Conservation (phyloP, 2,888 invertebrate genomes). For the Augochlorella aurata region DNA sequence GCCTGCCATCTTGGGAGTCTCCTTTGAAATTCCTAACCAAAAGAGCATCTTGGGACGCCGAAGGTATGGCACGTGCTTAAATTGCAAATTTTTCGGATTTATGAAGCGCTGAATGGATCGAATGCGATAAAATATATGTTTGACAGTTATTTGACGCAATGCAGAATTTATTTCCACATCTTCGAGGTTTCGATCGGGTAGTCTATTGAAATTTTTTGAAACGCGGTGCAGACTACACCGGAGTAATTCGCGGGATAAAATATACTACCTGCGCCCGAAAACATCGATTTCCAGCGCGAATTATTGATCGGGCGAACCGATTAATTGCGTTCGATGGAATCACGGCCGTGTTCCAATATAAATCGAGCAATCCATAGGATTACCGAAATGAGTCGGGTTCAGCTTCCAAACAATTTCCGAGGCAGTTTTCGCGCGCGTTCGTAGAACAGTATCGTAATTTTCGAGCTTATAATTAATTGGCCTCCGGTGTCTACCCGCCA, state of each 20-base stretch:
- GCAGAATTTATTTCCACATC: too few relatives aligned
- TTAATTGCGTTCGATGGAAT: slow-evolving; percentile 11
- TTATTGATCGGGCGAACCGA: neutral
- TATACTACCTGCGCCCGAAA: neutral
- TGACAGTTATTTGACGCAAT: too few relatives aligned
- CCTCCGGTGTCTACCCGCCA: slow-evolving; percentile 20
- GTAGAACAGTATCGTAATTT: slow-evolving; percentile 20
- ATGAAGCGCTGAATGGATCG: too few relatives aligned
- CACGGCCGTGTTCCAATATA: neutral
- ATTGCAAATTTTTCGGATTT: too few relatives aligned
- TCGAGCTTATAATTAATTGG: slow-evolving; percentile 55
- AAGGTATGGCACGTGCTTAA: too few relatives aligned
- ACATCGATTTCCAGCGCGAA: neutral
- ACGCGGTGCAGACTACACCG: neutral
- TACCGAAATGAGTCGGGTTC: slow-evolving; percentile 1
- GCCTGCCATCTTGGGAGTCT: too few relatives aligned
- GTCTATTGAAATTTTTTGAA: neutral
- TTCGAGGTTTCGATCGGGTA: too few relatives aligned
- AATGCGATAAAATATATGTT: too few relatives aligned
- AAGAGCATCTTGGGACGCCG: too few relatives aligned
- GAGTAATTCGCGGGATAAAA: neutral
- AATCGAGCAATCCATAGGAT: slow-evolving; percentile 12
- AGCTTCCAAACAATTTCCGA: slow-evolving; percentile 11
- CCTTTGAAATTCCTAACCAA: too few relatives aligned
- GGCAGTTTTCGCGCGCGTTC: slow-evolving; percentile 3